phyloP scores from a whole-genome alignment of 2,113 vertebrate genomes.

The Excalfactoria chinensis region DNA sequence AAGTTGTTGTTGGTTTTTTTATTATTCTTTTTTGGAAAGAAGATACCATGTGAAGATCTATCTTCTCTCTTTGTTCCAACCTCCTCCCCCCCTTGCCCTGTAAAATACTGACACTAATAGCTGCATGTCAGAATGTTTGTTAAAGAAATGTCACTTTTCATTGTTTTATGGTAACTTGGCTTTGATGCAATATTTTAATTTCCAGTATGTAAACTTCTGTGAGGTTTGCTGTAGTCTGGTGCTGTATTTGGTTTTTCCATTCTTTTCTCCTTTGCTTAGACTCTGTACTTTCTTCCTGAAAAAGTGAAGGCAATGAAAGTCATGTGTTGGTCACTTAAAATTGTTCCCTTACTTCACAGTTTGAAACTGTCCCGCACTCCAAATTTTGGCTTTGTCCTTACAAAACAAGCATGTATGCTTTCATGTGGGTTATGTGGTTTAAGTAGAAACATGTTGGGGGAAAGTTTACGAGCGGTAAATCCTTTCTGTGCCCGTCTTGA shows the following conservation, averaged over 20 bases:
- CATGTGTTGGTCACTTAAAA: not conserved
- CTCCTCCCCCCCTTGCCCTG: not conserved
- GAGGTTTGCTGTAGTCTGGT: not conserved
- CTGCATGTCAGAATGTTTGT: not conserved
- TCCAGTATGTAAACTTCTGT: not conserved
- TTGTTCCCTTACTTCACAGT: not conserved
- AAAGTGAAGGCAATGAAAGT: not conserved
- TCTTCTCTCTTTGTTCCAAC: not conserved
- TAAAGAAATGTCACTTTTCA: not conserved
- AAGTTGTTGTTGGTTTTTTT: not conserved
- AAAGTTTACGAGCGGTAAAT: slow-evolving; percentile 38
- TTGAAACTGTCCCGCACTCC: not conserved
- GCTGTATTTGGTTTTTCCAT: not conserved
- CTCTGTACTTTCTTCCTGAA: not conserved
- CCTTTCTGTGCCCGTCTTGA: not conserved
- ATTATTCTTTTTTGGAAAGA: not conserved
- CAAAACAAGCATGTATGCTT: not conserved
- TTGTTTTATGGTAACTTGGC: not conserved
- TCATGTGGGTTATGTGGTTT: too few relatives aligned
- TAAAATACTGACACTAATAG: not conserved
- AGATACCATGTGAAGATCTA: not conserved
- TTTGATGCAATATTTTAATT: not conserved
- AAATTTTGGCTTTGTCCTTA: not conserved
- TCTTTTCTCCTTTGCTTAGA: not conserved
- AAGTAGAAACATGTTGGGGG: not conserved